Conservation (phyloP, 2,113 vertebrate genomes). For the Taurulus bubalis region DNA sequence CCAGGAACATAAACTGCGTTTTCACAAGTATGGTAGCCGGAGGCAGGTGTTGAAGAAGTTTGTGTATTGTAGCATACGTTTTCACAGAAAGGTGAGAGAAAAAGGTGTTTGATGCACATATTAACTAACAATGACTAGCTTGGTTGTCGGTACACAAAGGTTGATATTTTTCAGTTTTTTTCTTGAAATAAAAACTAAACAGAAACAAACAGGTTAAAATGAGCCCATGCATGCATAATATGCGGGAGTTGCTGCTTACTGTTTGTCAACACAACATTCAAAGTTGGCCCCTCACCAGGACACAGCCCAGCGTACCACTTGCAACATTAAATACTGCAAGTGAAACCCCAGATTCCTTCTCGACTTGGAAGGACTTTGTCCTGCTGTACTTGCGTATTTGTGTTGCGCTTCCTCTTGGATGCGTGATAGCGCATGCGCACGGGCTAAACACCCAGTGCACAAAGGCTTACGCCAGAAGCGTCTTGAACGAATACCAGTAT, state of each 20-base stretch:
- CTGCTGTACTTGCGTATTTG: not conserved
- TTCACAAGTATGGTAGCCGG: conserved; percentile 1
- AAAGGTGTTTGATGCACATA: not conserved
- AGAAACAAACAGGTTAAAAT: not conserved
- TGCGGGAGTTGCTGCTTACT: not conserved
- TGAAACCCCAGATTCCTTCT: not conserved
- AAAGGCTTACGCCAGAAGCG: not conserved
- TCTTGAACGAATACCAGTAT: not conserved
- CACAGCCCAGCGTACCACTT: not conserved
- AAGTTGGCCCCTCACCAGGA: not conserved
- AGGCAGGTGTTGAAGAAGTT: not conserved
- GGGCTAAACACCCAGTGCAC: not conserved
- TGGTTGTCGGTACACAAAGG: not conserved
- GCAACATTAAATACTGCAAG: not conserved
- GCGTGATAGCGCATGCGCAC: not conserved
- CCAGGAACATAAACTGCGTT: conserved; percentile 20
- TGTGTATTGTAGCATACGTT: not conserved
- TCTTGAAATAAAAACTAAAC: not conserved
- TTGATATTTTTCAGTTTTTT: not conserved
- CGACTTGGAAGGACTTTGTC: not conserved
- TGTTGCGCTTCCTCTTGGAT: not conserved
- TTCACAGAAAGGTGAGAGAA: not conserved
- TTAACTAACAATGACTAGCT: not conserved
- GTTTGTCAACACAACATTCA: conserved; percentile 8
- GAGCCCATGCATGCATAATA: not conserved